Conservation (phyloP, 1,140 invertebrate species). For the Amphibalanus amphitrite region DNA sequence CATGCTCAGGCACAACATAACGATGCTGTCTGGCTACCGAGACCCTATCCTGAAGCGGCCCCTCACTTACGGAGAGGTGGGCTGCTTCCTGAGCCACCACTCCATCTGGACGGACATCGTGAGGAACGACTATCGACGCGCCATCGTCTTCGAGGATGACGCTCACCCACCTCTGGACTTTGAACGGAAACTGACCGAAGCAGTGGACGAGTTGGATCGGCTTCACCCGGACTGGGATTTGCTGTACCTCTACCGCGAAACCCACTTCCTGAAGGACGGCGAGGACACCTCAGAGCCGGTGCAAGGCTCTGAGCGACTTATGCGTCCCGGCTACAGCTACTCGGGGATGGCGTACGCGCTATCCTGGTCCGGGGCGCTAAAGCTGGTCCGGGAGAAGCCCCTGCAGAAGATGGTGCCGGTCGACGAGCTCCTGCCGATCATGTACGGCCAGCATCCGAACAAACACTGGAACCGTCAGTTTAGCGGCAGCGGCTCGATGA, state of each 20-base stretch:
- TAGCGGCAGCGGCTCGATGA: no score
- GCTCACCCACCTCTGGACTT: slow-evolving; percentile 84
- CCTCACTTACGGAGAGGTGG: slow-evolving; percentile 39
- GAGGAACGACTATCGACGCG: slow-evolving; percentile 16
- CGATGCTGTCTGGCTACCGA: slow-evolving; percentile 47
- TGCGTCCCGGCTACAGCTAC: no score
- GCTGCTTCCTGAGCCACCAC: slow-evolving; percentile 36
- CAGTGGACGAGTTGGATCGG: slow-evolving; percentile 50
- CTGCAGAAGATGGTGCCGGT: no score
- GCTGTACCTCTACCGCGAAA: slow-evolving; percentile 45
- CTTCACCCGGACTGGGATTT: slow-evolving; percentile 63
- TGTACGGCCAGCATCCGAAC: no score
- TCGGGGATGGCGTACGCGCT: no score
- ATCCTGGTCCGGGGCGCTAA: no score
- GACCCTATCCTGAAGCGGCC: slow-evolving; percentile 36
- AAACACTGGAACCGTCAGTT: no score
- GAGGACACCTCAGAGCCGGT: no score
- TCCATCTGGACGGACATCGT: slow-evolving; percentile 36
- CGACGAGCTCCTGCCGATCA: no score
- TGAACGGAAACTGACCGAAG: slow-evolving; percentile 40
- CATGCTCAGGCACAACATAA: slow-evolving; percentile 40
- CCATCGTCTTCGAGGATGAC: slow-evolving; percentile 88
- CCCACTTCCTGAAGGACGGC: no score
- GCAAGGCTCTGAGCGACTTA: no score
- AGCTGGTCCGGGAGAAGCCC: no score